Percentiles rank a stretch among this genome's conserved stretches.
Conservation (phyloP, 2,888 invertebrate genomes). For the Brenthis daphne region DNA sequence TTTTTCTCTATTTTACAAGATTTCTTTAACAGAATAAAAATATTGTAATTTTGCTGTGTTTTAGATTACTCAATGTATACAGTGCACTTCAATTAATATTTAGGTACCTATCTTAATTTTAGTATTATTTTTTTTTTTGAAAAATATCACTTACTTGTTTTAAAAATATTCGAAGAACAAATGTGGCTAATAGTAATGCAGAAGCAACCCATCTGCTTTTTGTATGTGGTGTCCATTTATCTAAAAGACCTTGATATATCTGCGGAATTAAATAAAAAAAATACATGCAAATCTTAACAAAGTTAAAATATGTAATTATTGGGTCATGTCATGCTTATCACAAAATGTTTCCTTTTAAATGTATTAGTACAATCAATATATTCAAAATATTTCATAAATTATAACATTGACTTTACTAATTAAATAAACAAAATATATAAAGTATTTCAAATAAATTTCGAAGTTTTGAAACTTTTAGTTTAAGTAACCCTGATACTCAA, state of each 20-base stretch:
- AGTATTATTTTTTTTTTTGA: no score
- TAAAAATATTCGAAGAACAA: constrained; percentile 90
- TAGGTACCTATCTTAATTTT: no score
- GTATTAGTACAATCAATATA: not conserved
- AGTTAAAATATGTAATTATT: not conserved
- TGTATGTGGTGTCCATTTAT: constrained; percentile 92
- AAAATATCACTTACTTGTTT: constrained; percentile 85
- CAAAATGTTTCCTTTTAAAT: constrained; percentile 2
- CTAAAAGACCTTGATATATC: constrained; percentile 91
- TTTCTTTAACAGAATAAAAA: no score
- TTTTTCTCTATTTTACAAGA: constrained; percentile 24
- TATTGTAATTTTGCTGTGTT: no score
- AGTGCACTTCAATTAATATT: no score
- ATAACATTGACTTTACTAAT: no score
- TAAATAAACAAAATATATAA: no score
- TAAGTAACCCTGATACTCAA: constrained; percentile 12
- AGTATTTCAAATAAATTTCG: constrained; percentile 1
- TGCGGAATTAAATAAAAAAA: constrained; percentile 27
- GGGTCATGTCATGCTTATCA: constrained; percentile 5
- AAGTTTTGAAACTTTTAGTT: not conserved
- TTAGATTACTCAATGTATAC: no score
- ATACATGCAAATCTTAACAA: not conserved
- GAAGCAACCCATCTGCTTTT: constrained; percentile 91
- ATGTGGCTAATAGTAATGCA: constrained; percentile 85
- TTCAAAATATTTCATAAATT: not conserved